Percentiles rank a stretch among this genome's conserved stretches.
Evolutionary conservation across 2,888 invertebrate species (phyloP).

Genomic region (Neuroscelio doddi): DNA sequence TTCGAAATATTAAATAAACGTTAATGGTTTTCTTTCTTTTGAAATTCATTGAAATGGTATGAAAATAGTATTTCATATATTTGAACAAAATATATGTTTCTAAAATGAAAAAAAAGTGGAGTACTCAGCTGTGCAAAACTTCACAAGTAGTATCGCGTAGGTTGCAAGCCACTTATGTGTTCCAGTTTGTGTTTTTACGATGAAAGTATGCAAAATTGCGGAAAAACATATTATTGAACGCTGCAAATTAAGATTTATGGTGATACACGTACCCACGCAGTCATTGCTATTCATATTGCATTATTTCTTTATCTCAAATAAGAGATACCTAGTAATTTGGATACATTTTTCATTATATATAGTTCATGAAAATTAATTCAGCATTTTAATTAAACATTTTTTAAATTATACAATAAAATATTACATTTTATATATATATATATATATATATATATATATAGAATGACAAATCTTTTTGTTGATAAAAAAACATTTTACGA

Average conservation of each 20-base stretch:
- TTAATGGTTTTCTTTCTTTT: too few relatives aligned
- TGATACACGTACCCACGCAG: constrained; percentile 5
- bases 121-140: neutral
- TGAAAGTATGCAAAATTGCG: constrained; percentile 13
- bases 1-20: too few relatives aligned
- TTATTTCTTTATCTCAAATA: constrained; percentile 6
- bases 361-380: neutral
- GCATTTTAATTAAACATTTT: too few relatives aligned
- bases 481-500: too few relatives aligned
- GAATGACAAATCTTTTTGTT: too few relatives aligned
- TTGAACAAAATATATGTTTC: neutral
- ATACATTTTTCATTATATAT: neutral
- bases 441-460: too few relatives aligned
- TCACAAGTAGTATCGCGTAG: constrained; percentile 6
- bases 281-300: constrained; percentile 13
- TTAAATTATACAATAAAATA: too few relatives aligned
- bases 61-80: too few relatives aligned
- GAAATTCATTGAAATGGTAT: too few relatives aligned
- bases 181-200: constrained; percentile 10
- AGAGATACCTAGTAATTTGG: constrained; percentile 2
- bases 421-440: too few relatives aligned
- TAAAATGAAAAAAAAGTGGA: constrained; percentile 4
- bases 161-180: neutral
- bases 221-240: constrained; percentile 8
- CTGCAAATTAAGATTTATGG: constrained; percentile 3